Evolutionary conservation across 2,888 invertebrate genomes (phyloP), one percentile per base, ranked within the genome.

Genomic region (Drosophila multiciliata): DNA sequence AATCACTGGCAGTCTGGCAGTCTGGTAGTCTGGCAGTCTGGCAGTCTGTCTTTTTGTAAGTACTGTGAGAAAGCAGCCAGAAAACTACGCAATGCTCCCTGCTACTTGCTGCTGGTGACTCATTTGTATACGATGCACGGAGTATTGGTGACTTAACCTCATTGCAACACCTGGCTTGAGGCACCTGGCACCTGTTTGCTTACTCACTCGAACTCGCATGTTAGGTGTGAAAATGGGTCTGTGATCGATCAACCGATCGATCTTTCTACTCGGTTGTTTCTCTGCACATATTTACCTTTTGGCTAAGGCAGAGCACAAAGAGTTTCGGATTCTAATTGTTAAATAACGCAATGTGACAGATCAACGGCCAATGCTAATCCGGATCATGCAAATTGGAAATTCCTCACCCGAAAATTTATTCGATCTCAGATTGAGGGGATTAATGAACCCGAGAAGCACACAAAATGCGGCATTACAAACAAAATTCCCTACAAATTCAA

Each of bases 101-200:
- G 29, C 42, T 42, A 6, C 42, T n/a, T 40, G 3, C 12, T 53
- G 42, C 26, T 53, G 65, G 58, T 87, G 87, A 83, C 86, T 86
- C 86, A 88, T 75, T 85, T 75, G 73, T 86, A 70, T 77, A 55
- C 55, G 45, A 63, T 55, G 72, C 81, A 68, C 57, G 60, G 75
- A 73, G 78, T 79, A 83, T 88, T 87, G 90, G 80, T 87, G 90
- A 89, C 83, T 87, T 87, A 87, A 80, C 90, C 90, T 80, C 82
- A 75, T 82, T 87, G 66, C 73, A 83, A 83, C 83, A 83, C 87
- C 87, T 84, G 84, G 74, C 80, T 36, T 23, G 12, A 11, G 45
- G 53, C 67, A 73, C 62, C 59, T 62, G 68, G 58, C 79, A 79
- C 77, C 79, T 77, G 77, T 66, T 79, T 71, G 71, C 63, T 35